Percentiles rank a stretch among this genome's conserved stretches.
Evolutionary conservation across 2,113 vertebrate genomes (phyloP).

Genomic region (Rhagologus leucostigma): DNA sequence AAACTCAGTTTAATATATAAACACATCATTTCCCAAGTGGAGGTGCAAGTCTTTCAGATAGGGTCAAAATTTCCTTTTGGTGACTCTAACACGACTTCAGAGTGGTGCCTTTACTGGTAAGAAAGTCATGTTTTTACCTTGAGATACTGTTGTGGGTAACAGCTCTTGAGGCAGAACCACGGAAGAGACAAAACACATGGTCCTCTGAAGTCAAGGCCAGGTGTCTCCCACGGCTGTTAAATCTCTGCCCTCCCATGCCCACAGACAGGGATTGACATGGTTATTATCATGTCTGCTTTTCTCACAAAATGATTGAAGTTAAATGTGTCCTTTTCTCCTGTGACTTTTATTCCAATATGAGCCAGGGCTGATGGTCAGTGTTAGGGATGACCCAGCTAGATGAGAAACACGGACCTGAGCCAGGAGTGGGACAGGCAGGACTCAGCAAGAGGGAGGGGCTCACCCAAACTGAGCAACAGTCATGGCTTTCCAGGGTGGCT

Average conservation of each 20-base stretch:
- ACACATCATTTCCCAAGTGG: background rate
- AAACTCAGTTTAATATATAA: background rate
- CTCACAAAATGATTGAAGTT: background rate
- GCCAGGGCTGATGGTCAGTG: accelerated
- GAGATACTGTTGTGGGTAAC: background rate
- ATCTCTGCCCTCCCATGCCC: background rate
- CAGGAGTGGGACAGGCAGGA: background rate
- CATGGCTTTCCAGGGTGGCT: background rate
- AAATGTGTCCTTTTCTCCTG: background rate
- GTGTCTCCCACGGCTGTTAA: background rate
- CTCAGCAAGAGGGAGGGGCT: background rate
- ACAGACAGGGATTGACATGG: background rate
- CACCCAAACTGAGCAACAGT: background rate
- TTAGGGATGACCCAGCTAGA: background rate
- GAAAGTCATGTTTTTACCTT: background rate
- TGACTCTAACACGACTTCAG: background rate
- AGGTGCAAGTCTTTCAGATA: background rate
- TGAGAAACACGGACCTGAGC: background rate
- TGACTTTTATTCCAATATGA: background rate
- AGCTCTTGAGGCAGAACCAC: background rate
- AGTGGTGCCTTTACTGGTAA: background rate
- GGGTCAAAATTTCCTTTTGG: background rate
- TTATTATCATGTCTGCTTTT: background rate
- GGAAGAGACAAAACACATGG: background rate
- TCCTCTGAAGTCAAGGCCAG: background rate